Conservation (phyloP, 2,888 invertebrate species). For the Idaea straminata region DNA sequence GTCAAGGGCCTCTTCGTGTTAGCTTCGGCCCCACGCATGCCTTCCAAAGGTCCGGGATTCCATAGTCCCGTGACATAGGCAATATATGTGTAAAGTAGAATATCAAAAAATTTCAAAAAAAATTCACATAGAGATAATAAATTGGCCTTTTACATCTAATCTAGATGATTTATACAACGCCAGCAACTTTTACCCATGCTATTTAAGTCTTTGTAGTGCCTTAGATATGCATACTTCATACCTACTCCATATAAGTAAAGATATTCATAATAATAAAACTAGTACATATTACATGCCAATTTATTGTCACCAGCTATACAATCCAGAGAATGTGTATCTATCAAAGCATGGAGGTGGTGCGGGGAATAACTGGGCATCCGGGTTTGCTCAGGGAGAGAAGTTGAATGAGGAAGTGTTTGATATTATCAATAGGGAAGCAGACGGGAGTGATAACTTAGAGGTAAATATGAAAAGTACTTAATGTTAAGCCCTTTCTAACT, state of each 20-base stretch:
- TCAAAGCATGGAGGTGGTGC: constrained; percentile 99
- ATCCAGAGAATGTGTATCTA: constrained; percentile 97
- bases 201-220: background rate
- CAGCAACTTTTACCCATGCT: background rate
- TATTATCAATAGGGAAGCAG: constrained; percentile 98
- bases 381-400: constrained; percentile 95
- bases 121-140: too few relatives aligned
- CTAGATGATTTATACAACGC: background rate
- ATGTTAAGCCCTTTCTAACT: background rate
- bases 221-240: background rate
- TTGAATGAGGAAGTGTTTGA: constrained; percentile 98
- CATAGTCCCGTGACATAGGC: too few relatives aligned
- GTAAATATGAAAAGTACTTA: constrained; percentile 57
- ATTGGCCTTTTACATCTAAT: background rate
- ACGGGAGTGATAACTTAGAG: constrained; percentile 98
- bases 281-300: too few relatives aligned
- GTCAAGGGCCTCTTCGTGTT: too few relatives aligned
- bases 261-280: background rate
- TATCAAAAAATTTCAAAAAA: too few relatives aligned
- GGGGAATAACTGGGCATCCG: constrained; percentile 99
- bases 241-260: background rate
- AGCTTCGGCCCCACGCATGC: too few relatives aligned
- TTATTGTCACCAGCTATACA: constrained; percentile 86
- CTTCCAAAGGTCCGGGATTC: too few relatives aligned
- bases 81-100: too few relatives aligned